These are phyloP conservation scores for Catharus minimus DNA, from an alignment of 2,113 vertebrate species.

Conservation along the genomic window DNA sequence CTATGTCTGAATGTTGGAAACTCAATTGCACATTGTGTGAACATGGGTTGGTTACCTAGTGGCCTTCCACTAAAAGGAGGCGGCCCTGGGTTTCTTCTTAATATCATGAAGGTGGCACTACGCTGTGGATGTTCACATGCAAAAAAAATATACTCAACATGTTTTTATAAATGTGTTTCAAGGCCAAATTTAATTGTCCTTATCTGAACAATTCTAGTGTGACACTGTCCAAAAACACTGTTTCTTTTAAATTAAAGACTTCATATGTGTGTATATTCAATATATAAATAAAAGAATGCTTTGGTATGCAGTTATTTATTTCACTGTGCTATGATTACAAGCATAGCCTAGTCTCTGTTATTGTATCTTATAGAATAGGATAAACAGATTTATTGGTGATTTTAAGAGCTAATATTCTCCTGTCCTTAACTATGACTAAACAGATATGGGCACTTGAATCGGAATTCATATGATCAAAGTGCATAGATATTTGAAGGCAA, in stretches of 20 bases:
- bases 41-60: background rate
- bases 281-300: background rate
- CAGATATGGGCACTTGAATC: background rate
- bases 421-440: constrained; percentile 1
- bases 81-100: background rate
- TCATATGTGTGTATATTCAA: background rate
- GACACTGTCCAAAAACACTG: accelerated
- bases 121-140: background rate
- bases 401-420: background rate
- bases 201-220: background rate
- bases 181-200: background rate
- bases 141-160: background rate
- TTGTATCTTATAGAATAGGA: background rate
- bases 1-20: constrained; percentile 31
- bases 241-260: background rate
- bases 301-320: background rate
- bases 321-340: background rate
- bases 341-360: background rate
- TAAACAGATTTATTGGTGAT: background rate
- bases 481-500: background rate
- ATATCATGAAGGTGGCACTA: background rate
- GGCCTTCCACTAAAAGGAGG: background rate
- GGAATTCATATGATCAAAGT: background rate
- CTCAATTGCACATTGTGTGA: constrained; percentile 45
- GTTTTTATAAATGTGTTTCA: background rate